Percentiles rank a stretch among this genome's conserved stretches.
Conservation (phyloP, 2,113 vertebrate genomes). For the Pelecanoides urinatrix region DNA sequence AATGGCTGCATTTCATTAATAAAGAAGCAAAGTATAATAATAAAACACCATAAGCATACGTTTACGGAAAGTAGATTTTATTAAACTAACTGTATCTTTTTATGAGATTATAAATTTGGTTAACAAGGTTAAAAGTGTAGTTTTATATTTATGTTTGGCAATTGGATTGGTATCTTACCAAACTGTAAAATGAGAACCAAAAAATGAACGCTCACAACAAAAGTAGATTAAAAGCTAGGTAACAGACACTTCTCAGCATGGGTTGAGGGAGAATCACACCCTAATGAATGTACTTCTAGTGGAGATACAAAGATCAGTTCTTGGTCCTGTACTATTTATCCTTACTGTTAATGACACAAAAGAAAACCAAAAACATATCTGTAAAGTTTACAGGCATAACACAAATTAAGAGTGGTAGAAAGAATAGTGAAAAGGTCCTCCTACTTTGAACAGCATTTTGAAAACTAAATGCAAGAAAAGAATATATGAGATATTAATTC, state of each 20-base stretch:
- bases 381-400: background rate
- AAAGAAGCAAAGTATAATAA: background rate
- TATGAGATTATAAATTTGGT: background rate
- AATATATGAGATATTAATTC: background rate
- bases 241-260: background rate
- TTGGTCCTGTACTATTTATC: background rate
- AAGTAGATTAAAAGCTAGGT: background rate
- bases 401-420: background rate
- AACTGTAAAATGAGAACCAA: background rate
- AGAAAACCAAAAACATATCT: background rate
- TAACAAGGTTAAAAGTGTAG: background rate
- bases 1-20: background rate
- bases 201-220: background rate
- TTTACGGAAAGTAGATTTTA: background rate
- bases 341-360: background rate
- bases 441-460: background rate
- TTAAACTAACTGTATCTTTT: background rate
- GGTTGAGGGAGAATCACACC: background rate
- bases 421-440: background rate
- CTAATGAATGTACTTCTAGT: background rate
- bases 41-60: background rate
- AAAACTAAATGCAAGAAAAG: background rate
- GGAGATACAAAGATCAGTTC: background rate
- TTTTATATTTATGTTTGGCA: background rate
- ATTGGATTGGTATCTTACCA: background rate